These are phyloP conservation scores for Raja brachyura DNA, from an alignment of 2,113 vertebrate species.

Conservation along the genomic window DNA sequence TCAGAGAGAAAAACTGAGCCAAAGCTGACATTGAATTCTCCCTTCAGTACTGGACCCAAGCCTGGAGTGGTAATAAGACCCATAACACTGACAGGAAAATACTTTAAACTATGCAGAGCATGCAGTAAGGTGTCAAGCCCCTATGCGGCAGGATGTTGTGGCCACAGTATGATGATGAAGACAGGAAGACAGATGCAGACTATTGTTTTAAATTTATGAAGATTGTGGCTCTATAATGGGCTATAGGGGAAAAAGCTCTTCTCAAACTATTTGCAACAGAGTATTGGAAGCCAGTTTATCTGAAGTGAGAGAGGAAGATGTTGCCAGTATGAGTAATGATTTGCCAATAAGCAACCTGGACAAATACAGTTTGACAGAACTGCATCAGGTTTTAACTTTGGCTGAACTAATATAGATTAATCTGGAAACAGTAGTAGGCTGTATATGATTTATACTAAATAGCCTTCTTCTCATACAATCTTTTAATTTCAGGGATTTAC, in stretches of 20 bases:
- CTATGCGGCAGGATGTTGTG: slow-evolving; percentile 20
- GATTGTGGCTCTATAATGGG: not conserved
- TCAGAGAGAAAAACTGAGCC: too few relatives aligned
- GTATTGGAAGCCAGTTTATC: not conserved
- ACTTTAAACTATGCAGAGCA: not conserved
- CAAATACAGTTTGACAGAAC: not conserved
- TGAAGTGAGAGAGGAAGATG: not conserved
- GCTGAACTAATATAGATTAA: not conserved
- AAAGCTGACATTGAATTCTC: not conserved
- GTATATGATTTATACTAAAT: not conserved
- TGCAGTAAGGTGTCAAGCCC: not conserved
- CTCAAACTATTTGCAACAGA: not conserved
- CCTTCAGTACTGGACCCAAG: not conserved
- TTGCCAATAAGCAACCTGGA: not conserved
- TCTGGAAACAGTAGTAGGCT: not conserved
- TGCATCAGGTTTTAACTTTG: slow-evolving; percentile 21
- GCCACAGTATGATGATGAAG: not conserved
- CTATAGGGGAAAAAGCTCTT: not conserved
- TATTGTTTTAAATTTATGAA: not conserved
- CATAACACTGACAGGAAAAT: not conserved
- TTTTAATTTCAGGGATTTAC: not conserved
- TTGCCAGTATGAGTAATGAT: not conserved
- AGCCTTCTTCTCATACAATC: not conserved
- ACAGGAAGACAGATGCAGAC: not conserved
- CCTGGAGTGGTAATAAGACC: not conserved